These are phyloP conservation scores for Cotesia congregata DNA, from an alignment of 2,888 invertebrate species.

Conservation along the genomic window DNA sequence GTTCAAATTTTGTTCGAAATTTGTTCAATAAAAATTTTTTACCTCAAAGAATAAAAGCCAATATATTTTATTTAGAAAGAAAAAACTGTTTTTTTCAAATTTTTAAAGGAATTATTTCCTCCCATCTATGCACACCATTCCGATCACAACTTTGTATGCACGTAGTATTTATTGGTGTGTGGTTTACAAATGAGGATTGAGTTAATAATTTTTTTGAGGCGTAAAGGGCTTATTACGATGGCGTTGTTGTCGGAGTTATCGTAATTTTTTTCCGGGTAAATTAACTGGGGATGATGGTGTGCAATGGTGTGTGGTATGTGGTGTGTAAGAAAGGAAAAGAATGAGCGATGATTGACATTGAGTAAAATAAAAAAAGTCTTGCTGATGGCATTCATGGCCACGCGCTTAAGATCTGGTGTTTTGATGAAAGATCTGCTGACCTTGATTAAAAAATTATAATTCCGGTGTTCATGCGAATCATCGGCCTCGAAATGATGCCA, in stretches of 20 bases:
- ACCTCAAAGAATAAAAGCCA: too few relatives aligned
- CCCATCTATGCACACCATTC: neutral
- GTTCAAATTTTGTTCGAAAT: too few relatives aligned
- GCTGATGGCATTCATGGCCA: constrained; percentile 13
- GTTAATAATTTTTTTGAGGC: neutral
- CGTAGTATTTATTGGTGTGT: neutral
- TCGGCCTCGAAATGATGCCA: constrained; percentile 59
- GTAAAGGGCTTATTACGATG: neutral
- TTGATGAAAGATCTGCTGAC: constrained; percentile 42
- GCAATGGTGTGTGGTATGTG: neutral
- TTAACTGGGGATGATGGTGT: neutral
- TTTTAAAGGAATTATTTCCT: too few relatives aligned
- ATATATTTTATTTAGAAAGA: too few relatives aligned
- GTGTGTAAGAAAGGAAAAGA: neutral
- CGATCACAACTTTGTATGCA: neutral
- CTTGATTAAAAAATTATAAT: constrained; percentile 61
- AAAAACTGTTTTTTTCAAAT: too few relatives aligned
- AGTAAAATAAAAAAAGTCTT: neutral
- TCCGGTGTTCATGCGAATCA: constrained; percentile 61
- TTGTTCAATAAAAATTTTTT: too few relatives aligned
- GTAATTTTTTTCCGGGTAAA: neutral
- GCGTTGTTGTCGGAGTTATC: neutral
- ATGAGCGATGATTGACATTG: neutral
- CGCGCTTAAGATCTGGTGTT: neutral
- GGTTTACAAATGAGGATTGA: neutral